Percentiles rank a stretch among this genome's conserved stretches.
phyloP scores from a whole-genome alignment of 2,888 invertebrate genomes.

The Serrognathus titanus region DNA sequence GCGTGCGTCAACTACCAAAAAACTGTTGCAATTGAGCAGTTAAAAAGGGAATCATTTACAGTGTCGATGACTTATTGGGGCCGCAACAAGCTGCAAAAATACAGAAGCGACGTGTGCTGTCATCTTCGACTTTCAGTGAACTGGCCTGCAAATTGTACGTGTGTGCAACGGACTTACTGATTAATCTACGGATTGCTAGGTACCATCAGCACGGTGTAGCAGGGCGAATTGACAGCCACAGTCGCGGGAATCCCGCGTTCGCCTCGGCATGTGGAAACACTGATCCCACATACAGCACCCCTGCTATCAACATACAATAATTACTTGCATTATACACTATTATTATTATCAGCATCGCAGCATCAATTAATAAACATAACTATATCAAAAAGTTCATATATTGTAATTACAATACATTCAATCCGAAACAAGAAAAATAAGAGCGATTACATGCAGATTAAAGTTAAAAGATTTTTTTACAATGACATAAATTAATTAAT shows the following conservation, averaged over 20 bases:
- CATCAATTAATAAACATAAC: no score
- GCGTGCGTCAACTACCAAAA: no score
- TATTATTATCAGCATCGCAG: no score
- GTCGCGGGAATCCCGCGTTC: slow-evolving; percentile 71
- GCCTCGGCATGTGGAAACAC: slow-evolving; percentile 81
- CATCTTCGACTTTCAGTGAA: slow-evolving; percentile 18
- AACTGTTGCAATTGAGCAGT: no score
- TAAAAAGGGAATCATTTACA: no score
- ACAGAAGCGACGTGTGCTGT: neutral
- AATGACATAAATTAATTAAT: no score
- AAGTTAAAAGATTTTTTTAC: no score
- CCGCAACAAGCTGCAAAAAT: slow-evolving; percentile 9
- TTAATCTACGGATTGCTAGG: slow-evolving; percentile 61
- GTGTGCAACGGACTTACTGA: slow-evolving; percentile 37
- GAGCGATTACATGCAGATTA: no score
- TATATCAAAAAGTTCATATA: no score
- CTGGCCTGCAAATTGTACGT: slow-evolving; percentile 30
- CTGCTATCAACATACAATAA: slow-evolving; percentile 51
- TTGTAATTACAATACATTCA: no score
- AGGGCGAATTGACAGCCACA: slow-evolving; percentile 89
- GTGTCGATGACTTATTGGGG: neutral
- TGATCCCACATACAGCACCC: slow-evolving; percentile 74
- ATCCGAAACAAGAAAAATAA: no score
- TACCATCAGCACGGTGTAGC: slow-evolving; percentile 78
- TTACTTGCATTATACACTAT: neutral